These are phyloP conservation scores for Zosterops hypoxanthus DNA, from an alignment of 2,113 vertebrate genomes.

Conservation along the genomic window DNA sequence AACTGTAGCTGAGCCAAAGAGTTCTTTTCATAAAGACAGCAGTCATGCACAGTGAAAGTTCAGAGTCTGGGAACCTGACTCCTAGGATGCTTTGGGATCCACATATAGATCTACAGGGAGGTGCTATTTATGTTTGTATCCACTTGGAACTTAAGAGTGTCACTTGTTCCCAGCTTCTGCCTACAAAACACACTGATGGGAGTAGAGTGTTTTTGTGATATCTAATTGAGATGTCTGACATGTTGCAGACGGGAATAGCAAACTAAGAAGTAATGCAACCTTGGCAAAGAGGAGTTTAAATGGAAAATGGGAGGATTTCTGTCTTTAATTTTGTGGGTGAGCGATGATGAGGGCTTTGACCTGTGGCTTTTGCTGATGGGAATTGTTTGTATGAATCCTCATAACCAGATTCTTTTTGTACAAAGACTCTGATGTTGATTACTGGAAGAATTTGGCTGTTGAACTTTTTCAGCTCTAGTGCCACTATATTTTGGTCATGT, in stretches of 20 bases:
- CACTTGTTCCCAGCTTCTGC: conserved; percentile 9
- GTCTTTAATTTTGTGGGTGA: not conserved
- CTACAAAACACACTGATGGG: not conserved
- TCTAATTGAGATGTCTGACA: conserved; percentile 25
- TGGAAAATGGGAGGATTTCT: not conserved
- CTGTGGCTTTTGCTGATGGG: not conserved
- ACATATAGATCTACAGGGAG: conserved; percentile 43
- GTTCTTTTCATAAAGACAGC: conserved; percentile 36
- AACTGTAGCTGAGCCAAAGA: conserved; percentile 41
- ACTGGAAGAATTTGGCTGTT: not conserved
- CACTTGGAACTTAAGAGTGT: conserved; percentile 11
- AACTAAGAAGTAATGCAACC: not conserved
- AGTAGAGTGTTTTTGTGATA: conserved; percentile 5
- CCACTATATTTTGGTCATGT: not conserved
- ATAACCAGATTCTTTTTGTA: not conserved
- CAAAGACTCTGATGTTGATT: not conserved
- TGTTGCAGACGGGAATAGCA: conserved; percentile 23
- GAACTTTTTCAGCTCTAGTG: not conserved
- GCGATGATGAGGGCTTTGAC: not conserved
- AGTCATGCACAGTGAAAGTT: conserved; percentile 28
- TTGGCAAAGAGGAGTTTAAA: not conserved
- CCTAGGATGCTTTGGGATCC: conserved; percentile 12
- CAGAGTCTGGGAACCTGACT: conserved; percentile 48
- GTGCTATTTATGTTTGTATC: conserved; percentile 53
- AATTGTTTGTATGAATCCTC: not conserved